Evolutionary conservation across 2,888 invertebrate species (phyloP).

Genomic region (Euzetes globulus): DNA sequence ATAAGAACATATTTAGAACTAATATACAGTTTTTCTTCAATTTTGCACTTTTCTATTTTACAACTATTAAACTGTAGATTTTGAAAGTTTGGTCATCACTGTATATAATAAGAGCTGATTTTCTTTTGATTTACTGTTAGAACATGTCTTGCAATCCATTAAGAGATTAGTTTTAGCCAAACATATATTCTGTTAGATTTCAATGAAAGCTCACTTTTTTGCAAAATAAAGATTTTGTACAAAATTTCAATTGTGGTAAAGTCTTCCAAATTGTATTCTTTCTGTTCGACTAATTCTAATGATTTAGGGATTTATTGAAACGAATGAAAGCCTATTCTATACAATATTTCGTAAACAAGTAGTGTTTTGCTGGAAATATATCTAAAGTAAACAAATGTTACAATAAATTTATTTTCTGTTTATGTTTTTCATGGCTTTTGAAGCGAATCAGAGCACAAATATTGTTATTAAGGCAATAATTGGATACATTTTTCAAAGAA

Average conservation of each 20-base stretch:
- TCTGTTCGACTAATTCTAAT: not conserved
- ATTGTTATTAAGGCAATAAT: too few relatives aligned
- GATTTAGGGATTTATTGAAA: not conserved
- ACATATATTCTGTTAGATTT: not conserved
- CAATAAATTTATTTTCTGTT: too few relatives aligned
- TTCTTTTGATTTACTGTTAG: not conserved
- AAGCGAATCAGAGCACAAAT: too few relatives aligned
- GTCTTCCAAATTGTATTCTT: not conserved
- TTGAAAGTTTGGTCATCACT: not conserved
- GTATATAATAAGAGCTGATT: not conserved
- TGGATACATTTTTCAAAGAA: too few relatives aligned
- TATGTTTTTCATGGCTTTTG: too few relatives aligned
- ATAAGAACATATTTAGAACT: too few relatives aligned
- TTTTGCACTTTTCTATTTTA: too few relatives aligned
- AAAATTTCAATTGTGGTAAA: not conserved
- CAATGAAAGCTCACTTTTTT: not conserved
- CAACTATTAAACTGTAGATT: not conserved
- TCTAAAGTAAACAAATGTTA: too few relatives aligned
- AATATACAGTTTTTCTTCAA: too few relatives aligned
- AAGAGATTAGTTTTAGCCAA: not conserved
- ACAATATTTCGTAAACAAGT: too few relatives aligned
- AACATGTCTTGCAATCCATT: conserved; percentile 7
- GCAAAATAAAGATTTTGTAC: not conserved
- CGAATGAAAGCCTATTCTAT: not conserved
- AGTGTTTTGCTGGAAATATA: too few relatives aligned